Percentiles rank a stretch among this genome's conserved stretches.
These are phyloP conservation scores for Cosmopolites sordidus DNA, from an alignment of 2,888 invertebrate genomes.

Conservation along the genomic window DNA sequence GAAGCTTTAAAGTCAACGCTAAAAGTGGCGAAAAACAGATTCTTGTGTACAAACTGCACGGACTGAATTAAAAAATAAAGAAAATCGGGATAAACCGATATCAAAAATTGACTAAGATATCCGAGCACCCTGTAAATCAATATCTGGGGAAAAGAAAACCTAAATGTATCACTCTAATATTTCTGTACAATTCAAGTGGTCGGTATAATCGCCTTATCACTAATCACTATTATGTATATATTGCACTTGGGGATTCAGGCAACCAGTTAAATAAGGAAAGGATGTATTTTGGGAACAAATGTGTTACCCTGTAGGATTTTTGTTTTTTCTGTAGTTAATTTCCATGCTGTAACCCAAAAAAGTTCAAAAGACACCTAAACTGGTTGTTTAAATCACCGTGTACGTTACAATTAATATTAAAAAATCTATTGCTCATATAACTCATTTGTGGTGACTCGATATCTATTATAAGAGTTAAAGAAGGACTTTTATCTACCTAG, in stretches of 20 bases:
- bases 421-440: conserved; percentile 1
- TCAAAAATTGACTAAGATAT: neutral
- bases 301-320: too few relatives aligned
- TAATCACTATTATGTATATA: neutral
- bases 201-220: neutral
- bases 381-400: neutral
- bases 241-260: neutral
- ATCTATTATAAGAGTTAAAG: neutral
- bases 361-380: neutral
- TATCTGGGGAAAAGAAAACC: neutral
- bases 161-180: neutral
- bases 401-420: neutral
- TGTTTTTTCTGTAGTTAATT: neutral
- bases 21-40: too few relatives aligned
- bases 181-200: neutral
- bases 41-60: too few relatives aligned
- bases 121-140: neutral
- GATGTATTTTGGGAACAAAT: too few relatives aligned
- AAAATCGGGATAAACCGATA: neutral
- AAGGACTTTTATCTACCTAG: neutral
- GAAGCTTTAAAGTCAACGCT: too few relatives aligned
- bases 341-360: neutral
- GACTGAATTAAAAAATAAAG: too few relatives aligned
- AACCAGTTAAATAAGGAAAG: neutral
- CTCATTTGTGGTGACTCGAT: neutral